Evolutionary conservation across 2,888 invertebrate species (phyloP), one percentile per base, ranked within the genome.

Genomic region (Epirrhoe alternata): DNA sequence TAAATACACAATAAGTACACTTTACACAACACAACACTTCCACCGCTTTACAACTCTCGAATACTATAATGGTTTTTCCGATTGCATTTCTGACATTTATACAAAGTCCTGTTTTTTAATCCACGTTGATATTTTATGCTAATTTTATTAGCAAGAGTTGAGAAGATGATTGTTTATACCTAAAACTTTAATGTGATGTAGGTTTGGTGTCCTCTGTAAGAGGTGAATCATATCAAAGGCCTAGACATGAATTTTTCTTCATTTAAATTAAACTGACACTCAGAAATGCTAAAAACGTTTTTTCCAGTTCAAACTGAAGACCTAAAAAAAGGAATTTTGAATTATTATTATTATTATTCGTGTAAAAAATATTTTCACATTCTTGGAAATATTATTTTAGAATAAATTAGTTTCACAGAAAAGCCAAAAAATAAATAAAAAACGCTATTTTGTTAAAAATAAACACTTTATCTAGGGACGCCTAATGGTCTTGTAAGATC

Each of bases 31-130:
- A 16, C 31, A 52, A 52, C 14, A 24, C 47, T 47, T 5, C 47
- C 16, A 16, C 16, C 8, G 42, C 51, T 33, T 47, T 52, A 57
- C 57, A 33, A 57, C 17, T 6, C 30, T 45, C n/a, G 7, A 17
- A 14, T 30, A 31, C 30, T n/a, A 14, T 24, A 10, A 38, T 17
- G 56, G 51, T n/a, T 31, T 56, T 51, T 51, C 8, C 6, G 16
- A 31, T 57, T 56, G 42, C 17, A 42, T 38, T 35, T 50, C 38
- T 16, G 24, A 54, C 49, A 42, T 62, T 50, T 62, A 55, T 56
- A 55, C 61, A 55, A 62, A 55, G 50, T 24, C 31, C 42, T 55
- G 49, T 24, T 50, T 24, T 24, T 24, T 14, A 61, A 47, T 17
- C 47, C 31, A 24, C 10, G 14, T 12, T 30, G 0, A 49, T 42